Evolutionary conservation across 2,113 vertebrate genomes (phyloP), one percentile per base, ranked within the genome.

Genomic region (Paramisgurnus dabryanus): DNA sequence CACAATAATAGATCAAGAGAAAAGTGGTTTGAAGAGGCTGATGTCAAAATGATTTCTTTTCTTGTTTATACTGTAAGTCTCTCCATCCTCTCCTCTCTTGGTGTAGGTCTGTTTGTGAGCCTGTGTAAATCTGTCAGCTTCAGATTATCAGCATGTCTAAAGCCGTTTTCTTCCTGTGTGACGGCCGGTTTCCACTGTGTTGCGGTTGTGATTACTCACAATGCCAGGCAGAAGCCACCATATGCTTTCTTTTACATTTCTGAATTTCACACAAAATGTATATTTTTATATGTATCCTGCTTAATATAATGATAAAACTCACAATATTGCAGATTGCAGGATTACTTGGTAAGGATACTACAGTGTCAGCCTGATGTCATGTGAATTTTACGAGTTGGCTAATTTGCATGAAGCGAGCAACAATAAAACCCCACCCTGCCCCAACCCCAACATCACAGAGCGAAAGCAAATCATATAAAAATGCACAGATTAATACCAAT

Each of bases 1-100:
- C 71, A 79, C 74, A 84, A 84, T 80, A 84, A 82, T 76, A 82
- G 66, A 39, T 61, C 40, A 43, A 60, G 61, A 39, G 58, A 63
- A 58, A 64, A 18, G 63, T 70, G 47, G 13, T 72, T 55, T 58
- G 71, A 73, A 60, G 49, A 67, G 40, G 40, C n/a, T 47, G 12
- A 45, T 70, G 64, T 58, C 17, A 58, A n/a, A n/a, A 6, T n/a
- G 53, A 43, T n/a, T 18, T 27, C 15, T 6, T 39, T 18, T 49
- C 18, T 15, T 55, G 7, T 71, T 55, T 40, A 13, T 50, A 55
- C 27, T 34, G 27, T 34, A 34, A 65, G 60, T 22, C 1, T 49
- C 5, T 27, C 15, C 6, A 22, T 27, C 9, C 8, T 53, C 47
- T 53, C 4, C 0, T 10, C 8, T 8, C n/a, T 7, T 39, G 27